Percentiles rank a stretch among this genome's conserved stretches.
Conservation (phyloP, 2,797 vertebrate species). For the Sphenopsis melanotis region DNA sequence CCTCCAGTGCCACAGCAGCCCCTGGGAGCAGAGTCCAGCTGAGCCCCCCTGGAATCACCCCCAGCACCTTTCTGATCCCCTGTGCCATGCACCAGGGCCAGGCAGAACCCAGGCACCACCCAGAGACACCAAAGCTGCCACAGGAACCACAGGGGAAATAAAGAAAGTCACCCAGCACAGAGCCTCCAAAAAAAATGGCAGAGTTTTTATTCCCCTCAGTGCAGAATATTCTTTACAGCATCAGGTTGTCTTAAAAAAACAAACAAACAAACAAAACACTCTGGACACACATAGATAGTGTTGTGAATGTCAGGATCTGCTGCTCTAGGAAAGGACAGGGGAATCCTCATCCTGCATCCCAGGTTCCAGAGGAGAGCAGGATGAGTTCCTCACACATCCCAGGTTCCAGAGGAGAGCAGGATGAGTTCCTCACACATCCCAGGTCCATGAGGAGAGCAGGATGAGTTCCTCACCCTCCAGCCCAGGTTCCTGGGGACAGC, state of each 20-base stretch:
- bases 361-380: background rate
- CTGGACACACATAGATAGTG: background rate
- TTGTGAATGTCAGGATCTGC: background rate
- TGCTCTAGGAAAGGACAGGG: background rate
- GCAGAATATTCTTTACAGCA: constrained; percentile 18
- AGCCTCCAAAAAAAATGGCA: background rate
- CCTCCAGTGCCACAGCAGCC: background rate
- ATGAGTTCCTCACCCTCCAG: too few species aligned
- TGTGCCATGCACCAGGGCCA: background rate
- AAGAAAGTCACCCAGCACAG: background rate
- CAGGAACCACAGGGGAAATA: background rate
- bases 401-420: too few species aligned
- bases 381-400: background rate
- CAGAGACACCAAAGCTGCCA: background rate
- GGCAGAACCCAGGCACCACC: background rate
- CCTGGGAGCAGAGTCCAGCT: background rate
- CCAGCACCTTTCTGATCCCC: rapidly evolving
- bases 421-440: too few species aligned
- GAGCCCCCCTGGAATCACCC: background rate
- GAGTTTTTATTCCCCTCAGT: constrained; percentile 49
- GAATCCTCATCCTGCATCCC: background rate
- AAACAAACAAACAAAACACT: background rate
- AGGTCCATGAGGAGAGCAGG: too few species aligned
- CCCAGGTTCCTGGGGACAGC: too few species aligned
- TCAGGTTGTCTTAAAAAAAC: background rate